These are phyloP conservation scores for Conomelus anceps DNA, from an alignment of 2,888 invertebrate genomes.

Conservation along the genomic window DNA sequence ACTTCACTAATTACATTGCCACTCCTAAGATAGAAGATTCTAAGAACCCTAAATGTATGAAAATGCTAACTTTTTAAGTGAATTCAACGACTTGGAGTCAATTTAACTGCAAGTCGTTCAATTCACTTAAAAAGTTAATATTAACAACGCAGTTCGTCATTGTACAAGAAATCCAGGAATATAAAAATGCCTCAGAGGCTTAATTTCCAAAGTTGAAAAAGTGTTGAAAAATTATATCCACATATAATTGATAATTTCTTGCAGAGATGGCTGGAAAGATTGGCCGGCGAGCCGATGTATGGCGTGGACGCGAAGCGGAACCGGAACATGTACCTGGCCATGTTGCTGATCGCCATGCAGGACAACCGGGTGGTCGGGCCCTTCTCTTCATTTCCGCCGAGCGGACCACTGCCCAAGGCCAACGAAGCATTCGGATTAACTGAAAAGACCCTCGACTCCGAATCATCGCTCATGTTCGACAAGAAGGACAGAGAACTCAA, in stretches of 20 bases:
- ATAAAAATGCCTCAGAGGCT: too few species aligned
- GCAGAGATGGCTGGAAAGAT: constrained; percentile 3
- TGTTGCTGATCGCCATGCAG: constrained; percentile 7
- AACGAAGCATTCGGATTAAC: background rate
- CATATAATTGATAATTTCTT: background rate
- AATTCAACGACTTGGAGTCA: too few species aligned
- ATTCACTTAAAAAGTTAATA: too few species aligned
- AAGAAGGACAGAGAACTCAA: background rate
- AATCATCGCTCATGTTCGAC: background rate
- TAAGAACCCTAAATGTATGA: too few species aligned
- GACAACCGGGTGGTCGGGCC: background rate
- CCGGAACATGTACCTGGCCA: constrained; percentile 2
- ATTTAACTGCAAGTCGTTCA: too few species aligned
- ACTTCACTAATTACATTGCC: too few species aligned
- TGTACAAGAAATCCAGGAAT: too few species aligned
- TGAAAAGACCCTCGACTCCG: background rate
- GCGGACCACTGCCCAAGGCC: background rate
- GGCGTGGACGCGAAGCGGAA: background rate
- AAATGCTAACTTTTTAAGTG: too few species aligned
- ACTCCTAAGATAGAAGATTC: too few species aligned
- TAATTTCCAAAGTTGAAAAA: too few species aligned
- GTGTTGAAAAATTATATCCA: too few species aligned
- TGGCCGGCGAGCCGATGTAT: constrained; percentile 5
- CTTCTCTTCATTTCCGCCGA: background rate
- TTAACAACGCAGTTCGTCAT: too few species aligned